These are phyloP conservation scores for Melanotus villosus DNA, from an alignment of 2,888 invertebrate genomes.

Conservation along the genomic window DNA sequence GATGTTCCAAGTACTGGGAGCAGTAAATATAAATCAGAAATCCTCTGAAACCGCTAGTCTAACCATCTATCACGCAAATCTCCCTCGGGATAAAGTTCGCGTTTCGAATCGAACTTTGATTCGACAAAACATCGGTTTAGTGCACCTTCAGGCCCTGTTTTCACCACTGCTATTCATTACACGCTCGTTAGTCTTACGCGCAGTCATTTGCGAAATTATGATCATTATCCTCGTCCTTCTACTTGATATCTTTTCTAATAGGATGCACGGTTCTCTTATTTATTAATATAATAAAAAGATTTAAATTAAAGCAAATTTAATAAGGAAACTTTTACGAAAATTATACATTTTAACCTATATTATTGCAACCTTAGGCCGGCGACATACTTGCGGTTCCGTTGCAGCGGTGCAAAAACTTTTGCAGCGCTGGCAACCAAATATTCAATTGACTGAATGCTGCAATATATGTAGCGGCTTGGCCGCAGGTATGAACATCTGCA, in stretches of 20 bases:
- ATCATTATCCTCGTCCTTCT: background rate
- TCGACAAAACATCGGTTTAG: slow-evolving; percentile 11
- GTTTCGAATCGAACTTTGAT: slow-evolving; percentile 1
- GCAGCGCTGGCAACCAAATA: background rate
- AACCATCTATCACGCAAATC: slow-evolving; percentile 1
- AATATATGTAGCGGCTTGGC: too few relatives aligned
- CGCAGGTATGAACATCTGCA: too few relatives aligned
- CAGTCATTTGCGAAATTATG: background rate
- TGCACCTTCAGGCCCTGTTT: background rate
- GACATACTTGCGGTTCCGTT: background rate
- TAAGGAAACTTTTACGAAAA: too few relatives aligned
- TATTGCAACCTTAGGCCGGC: too few relatives aligned
- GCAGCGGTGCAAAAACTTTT: background rate
- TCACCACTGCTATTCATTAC: background rate
- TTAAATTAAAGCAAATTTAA: too few relatives aligned
- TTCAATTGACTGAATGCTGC: too few relatives aligned
- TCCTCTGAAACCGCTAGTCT: background rate
- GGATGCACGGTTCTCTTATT: background rate
- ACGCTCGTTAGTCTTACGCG: background rate
- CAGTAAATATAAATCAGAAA: slow-evolving; percentile 9
- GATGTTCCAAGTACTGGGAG: background rate
- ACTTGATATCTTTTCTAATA: background rate
- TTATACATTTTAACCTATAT: too few relatives aligned
- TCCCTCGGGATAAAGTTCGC: slow-evolving; percentile 4
- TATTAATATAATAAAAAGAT: too few relatives aligned